Evolutionary conservation across 2,888 invertebrate species (phyloP), one percentile per base, ranked within the genome.

Genomic region (Dynastes grantii): DNA sequence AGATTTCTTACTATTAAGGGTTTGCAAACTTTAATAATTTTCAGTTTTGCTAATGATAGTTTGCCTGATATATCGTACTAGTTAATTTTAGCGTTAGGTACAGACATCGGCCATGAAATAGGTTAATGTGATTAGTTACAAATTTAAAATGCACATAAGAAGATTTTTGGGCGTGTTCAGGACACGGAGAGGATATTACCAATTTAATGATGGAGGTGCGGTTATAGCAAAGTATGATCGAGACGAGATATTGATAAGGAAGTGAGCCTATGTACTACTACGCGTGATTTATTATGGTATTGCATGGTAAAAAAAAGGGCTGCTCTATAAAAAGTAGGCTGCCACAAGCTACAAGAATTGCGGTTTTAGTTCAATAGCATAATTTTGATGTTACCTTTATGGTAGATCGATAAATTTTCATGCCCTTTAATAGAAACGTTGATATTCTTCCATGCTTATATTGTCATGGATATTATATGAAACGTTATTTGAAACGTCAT

Each of bases 281-380:
- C 51, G 68, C 68, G 29, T 68, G 68, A 68, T 68, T 68, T 68
- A 68, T 68, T 68, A 68, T 68, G 22, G 29, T 68, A 68, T 68
- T 27, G 68, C 68, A 51, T 68, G 67, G 49, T 5, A 29, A 27
- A 51, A 51, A 22, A 68, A 68, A 49, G 6, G 13, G 13, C 27
- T 68, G 68, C 27, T 29, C 13, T 27, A 68, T 9, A n/a, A 16
- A 68, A 68, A 27, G 51, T 68, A 68, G 51, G 49, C 40, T 40
- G 29, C 68, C 49, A 51, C 27, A 45, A 29, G 49, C 32, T 37
- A 37, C 32, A 51, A 68, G 49, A 68, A 22, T 51, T 22, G 13
- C 2, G 45, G 27, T 68, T 45, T 68, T 27, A 22, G 67, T 67
- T 67, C 67, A 27, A 45, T n/a, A 49, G 45, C 40, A 64, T 37